phyloP scores from a whole-genome alignment of 2,797 vertebrate genomes.

The Pangasius mekongensis region DNA sequence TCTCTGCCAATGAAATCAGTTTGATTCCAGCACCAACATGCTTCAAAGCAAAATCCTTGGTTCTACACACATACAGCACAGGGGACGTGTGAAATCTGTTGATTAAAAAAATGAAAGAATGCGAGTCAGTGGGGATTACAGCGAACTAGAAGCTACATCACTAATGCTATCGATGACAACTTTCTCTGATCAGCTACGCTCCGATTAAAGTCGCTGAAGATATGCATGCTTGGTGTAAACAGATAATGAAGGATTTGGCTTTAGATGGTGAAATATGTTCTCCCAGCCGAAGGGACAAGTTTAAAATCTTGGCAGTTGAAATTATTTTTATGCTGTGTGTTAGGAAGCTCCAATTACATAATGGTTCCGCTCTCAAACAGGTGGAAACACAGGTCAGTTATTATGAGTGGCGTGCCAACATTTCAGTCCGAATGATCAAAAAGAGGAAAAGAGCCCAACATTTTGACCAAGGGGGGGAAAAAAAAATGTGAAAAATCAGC shows the following conservation, averaged over 20 bases:
- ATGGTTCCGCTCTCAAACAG: neutral
- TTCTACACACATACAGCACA: neutral
- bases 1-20: neutral
- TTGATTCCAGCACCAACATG: neutral
- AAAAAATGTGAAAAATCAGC: neutral
- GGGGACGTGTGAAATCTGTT: neutral
- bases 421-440: neutral
- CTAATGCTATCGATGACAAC: neutral
- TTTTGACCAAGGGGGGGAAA: neutral
- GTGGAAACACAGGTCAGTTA: neutral
- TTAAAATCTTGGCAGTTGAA: neutral
- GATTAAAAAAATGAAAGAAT: neutral
- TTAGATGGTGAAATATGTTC: neutral
- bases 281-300: neutral
- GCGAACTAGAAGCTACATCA: neutral
- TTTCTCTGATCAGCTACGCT: neutral
- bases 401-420: too few relatives aligned
- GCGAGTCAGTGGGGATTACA: neutral
- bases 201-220: neutral
- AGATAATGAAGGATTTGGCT: neutral
- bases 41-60: neutral
- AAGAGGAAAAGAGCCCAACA: neutral
- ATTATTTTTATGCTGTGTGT: neutral
- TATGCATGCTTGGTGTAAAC: neutral
- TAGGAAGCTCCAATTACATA: too few relatives aligned